phyloP scores from a whole-genome alignment of 1,140 invertebrate genomes.

The Potamilus streckersoni region DNA sequence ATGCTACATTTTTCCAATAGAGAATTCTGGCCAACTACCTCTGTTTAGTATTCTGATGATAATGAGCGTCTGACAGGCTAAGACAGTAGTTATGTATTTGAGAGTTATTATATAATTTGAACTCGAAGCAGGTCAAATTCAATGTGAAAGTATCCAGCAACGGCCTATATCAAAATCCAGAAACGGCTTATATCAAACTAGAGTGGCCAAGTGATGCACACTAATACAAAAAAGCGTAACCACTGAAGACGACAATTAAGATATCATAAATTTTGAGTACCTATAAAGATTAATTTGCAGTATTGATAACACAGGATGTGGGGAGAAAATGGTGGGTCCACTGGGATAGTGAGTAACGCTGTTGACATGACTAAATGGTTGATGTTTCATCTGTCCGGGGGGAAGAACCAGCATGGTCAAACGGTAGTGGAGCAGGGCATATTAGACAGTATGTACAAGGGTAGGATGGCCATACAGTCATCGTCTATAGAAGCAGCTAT shows the following conservation, averaged over 20 bases:
- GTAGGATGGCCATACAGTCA: constrained; percentile 22
- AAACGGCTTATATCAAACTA: too few relatives aligned
- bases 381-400: constrained; percentile 24
- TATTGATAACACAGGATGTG: constrained; percentile 17
- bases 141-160: not conserved
- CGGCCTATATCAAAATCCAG: not conserved
- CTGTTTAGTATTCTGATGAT: too few relatives aligned
- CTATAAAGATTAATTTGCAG: not conserved
- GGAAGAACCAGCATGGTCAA: constrained; percentile 19
- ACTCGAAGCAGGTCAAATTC: not conserved
- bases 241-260: not conserved
- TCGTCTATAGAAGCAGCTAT: constrained; percentile 20
- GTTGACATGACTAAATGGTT: constrained; percentile 35
- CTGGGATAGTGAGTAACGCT: constrained; percentile 27
- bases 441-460: constrained; percentile 10
- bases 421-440: constrained; percentile 2
- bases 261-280: not conserved
- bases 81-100: not conserved
- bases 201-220: not conserved
- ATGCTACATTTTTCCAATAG: too few relatives aligned
- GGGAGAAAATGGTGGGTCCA: constrained; percentile 24
- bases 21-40: too few relatives aligned
- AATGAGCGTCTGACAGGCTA: not conserved
- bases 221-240: not conserved
- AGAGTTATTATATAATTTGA: not conserved